Evolutionary conservation across 2,797 vertebrate genomes (phyloP), one percentile per base, ranked within the genome.

Genomic region (Microcaecilia unicolor): DNA sequence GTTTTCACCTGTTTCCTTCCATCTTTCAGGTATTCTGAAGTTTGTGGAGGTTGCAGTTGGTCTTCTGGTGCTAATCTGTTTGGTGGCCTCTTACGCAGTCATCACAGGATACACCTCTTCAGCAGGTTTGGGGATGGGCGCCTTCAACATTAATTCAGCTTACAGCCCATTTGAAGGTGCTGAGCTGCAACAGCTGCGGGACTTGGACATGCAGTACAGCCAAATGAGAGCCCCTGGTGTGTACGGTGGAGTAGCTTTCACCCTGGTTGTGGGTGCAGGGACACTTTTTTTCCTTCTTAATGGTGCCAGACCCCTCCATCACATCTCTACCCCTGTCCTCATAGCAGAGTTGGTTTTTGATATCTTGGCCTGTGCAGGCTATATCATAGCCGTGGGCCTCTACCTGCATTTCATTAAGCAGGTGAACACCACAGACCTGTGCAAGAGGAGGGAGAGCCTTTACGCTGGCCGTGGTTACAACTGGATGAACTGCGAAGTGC

Each of bases 401-500:
- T 98, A 92, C 67, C 72, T 99, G 35, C 78, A 95, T 26, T 85
- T 83, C 0, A 69, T 98, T 44, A 78, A 75, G 31, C 18, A 21
- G 17, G 80, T 98, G 34, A 99, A 99, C 17, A 18, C 85, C 30
- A 93, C 89, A 0, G 90, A 98, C 0, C 69, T 86, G 14, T 99
- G 96, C 51, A 17, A 31, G 55, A 35, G 7, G 22, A 84, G 95
- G 0, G 86, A 87, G 62, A 67, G 83, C 26, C 56, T 97, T 21
- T 99, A 99, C 0, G 73, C 77, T 0, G 67, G 88, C 5, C 83
- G 59, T 1, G 93, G 96, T 20, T 91, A 92, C 44, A 96, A 89
- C 28, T 96, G 90, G 78, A 93, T 96, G 92, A 91, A 68, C 78
- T 99, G 95, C 2, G 55, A 65, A 1, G 81, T 98, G 15, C 62